These are phyloP conservation scores for Chaitophorus viminalis DNA, from an alignment of 2,888 invertebrate genomes.

Conservation along the genomic window DNA sequence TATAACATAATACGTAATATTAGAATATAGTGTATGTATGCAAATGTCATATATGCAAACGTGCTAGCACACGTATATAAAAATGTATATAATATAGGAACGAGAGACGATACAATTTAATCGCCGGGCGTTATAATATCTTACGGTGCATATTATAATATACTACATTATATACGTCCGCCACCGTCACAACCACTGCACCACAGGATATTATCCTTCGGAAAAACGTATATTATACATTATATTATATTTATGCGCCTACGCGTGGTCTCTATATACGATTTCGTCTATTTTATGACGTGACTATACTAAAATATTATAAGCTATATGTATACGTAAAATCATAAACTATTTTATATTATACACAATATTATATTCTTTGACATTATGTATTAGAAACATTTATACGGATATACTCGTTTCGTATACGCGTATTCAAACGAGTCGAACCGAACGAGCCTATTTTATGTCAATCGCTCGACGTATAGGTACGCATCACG, in stretches of 20 bases:
- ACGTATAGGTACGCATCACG: too few relatives aligned
- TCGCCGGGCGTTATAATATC: neutral
- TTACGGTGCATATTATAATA: neutral
- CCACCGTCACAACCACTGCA: neutral
- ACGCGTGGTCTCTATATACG: neutral
- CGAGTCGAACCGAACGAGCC: too few relatives aligned
- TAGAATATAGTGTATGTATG: neutral
- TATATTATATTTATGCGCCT: neutral
- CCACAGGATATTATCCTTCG: neutral
- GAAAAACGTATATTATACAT: neutral
- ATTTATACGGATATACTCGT: too few relatives aligned
- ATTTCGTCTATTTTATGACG: neutral
- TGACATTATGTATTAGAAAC: too few relatives aligned
- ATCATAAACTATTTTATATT: too few relatives aligned
- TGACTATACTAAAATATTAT: neutral
- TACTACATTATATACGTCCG: neutral
- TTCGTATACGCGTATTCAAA: too few relatives aligned
- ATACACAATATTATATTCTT: too few relatives aligned
- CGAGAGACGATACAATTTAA: slow-evolving; percentile 7
- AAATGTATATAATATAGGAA: neutral
- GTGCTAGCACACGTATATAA: neutral
- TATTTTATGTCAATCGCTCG: too few relatives aligned
- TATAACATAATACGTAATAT: neutral
- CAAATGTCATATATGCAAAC: neutral
- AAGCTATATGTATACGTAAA: too few relatives aligned